Conservation (phyloP, 2,797 vertebrate genomes). For the Argyrosomus regius region DNA sequence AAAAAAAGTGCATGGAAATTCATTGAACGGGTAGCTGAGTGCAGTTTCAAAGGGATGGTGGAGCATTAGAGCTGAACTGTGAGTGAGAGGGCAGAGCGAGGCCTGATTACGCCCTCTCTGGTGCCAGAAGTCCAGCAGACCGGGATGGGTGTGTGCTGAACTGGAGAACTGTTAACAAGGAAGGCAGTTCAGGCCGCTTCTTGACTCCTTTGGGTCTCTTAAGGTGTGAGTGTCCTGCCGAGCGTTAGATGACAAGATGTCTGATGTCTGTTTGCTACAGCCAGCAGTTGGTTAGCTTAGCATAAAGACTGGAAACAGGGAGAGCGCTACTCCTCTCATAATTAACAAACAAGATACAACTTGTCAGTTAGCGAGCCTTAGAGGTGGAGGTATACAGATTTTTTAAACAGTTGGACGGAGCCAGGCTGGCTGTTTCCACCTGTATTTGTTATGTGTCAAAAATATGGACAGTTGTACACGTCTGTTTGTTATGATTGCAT, state of each 20-base stretch:
- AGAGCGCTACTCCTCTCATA: background rate
- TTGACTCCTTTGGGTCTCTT: slow-evolving; percentile 23
- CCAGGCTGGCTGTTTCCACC: background rate
- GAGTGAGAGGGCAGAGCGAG: slow-evolving; percentile 63
- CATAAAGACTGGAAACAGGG: background rate
- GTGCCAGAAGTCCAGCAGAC: slow-evolving; percentile 72
- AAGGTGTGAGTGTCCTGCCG: background rate
- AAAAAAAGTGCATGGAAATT: slow-evolving; percentile 64
- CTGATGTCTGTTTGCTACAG: background rate
- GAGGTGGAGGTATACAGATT: background rate
- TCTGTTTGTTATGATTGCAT: no score
- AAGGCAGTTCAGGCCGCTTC: slow-evolving; percentile 32
- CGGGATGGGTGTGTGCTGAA: slow-evolving; percentile 67
- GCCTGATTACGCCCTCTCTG: slow-evolving; percentile 66
- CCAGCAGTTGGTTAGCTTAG: background rate
- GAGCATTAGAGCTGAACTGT: slow-evolving; percentile 66
- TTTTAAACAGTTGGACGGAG: background rate
- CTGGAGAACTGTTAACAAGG: slow-evolving; percentile 47
- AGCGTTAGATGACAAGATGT: background rate
- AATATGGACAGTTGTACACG: no score
- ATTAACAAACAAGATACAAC: background rate
- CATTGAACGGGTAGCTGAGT: slow-evolving; percentile 62
- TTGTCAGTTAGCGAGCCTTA: background rate
- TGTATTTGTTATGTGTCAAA: no score
- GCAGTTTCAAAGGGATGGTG: slow-evolving; percentile 63